Conservation (phyloP, 2,113 vertebrate genomes). For the pig (Sus scrofa) region T2T-Sscrofa CM000812.6:224547001-224547500, state of each 20-base stretch:
- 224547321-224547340: background rate
- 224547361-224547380: constrained; percentile 70
- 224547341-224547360: constrained; percentile 18
- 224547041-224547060: background rate
- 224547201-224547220: constrained; percentile 17
- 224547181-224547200: background rate
- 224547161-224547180: background rate
- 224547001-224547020: background rate
- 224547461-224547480: constrained; percentile 71
- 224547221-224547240: background rate
- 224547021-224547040: background rate
- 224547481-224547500: constrained; percentile 74
- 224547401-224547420: constrained; percentile 76
- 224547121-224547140: constrained; percentile 10
- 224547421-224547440: constrained; percentile 78
- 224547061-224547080: background rate
- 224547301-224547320: background rate
- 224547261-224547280: constrained; percentile 10
- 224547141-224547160: background rate
- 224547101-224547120: background rate
- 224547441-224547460: constrained; percentile 71
- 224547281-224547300: background rate
- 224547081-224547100: background rate
- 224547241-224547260: background rate
- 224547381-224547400: constrained; percentile 61